A percentile compares a stretch with the other conserved stretches of the same genome.
These are phyloP conservation scores for Drosophila barbarae DNA, from an alignment of 2,888 invertebrate species.

Conservation along the genomic window DNA sequence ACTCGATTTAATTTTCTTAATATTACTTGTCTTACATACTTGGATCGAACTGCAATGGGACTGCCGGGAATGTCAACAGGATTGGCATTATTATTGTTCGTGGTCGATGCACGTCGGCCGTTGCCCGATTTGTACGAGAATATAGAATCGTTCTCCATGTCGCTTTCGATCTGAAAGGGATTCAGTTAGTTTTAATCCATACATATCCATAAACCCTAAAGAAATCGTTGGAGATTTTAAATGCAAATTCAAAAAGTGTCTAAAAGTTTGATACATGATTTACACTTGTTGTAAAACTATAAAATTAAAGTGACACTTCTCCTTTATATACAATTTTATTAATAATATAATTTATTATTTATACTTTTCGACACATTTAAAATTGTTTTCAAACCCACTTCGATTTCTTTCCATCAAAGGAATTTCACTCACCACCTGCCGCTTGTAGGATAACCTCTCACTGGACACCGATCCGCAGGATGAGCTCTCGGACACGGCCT, in stretches of 20 bases:
- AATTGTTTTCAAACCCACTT: background rate
- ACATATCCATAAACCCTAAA: background rate
- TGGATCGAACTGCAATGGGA: constrained; percentile 80
- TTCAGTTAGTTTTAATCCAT: background rate
- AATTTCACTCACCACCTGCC: constrained; percentile 74
- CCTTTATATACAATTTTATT: too few relatives aligned
- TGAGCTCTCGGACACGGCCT: constrained; percentile 80
- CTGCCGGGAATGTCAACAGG: constrained; percentile 77
- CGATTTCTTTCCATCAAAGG: background rate
- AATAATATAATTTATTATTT: too few relatives aligned
- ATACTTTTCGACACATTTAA: background rate
- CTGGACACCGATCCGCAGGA: constrained; percentile 80
- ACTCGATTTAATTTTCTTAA: too few relatives aligned
- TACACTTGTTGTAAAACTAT: background rate
- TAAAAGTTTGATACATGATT: background rate
- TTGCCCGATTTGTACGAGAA: constrained; percentile 79
- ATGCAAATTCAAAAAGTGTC: background rate
- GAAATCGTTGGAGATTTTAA: background rate
- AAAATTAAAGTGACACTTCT: background rate
- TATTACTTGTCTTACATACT: constrained; percentile 63
- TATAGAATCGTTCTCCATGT: constrained; percentile 78
- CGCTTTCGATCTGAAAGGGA: constrained; percentile 78
- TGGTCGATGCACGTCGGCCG: constrained; percentile 79
- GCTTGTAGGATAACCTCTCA: constrained; percentile 79
- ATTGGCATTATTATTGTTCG: constrained; percentile 79